A percentile compares a stretch with the other conserved stretches of the same genome.
phyloP scores from a whole-genome alignment of 2,888 invertebrate genomes.

The Oegoconia quadripuncta region DNA sequence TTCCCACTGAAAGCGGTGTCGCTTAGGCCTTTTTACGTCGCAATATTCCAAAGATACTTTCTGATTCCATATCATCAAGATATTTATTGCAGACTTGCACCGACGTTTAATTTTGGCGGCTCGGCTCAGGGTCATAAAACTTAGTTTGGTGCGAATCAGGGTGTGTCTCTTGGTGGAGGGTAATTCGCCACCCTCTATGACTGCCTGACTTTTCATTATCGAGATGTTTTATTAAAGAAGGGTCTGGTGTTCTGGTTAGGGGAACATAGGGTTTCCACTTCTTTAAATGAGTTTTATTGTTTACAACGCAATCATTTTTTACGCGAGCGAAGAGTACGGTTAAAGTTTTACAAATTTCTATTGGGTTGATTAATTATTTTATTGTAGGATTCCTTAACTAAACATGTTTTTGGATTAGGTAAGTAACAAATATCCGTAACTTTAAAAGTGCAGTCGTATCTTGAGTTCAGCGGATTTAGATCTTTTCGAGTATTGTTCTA shows the following conservation, averaged over 20 bases:
- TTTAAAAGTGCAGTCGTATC: too few species aligned
- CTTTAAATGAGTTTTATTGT: too few species aligned
- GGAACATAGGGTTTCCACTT: conserved; percentile 66
- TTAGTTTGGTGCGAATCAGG: conserved; percentile 43
- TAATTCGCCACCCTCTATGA: conserved; percentile 72
- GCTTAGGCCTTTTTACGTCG: conserved; percentile 44
- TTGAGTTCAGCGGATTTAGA: too few species aligned
- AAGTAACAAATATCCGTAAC: too few species aligned
- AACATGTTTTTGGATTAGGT: too few species aligned
- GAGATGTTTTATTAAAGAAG: conserved; percentile 79
- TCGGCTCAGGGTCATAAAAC: conserved; percentile 45
- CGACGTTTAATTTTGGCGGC: conserved; percentile 54
- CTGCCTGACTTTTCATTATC: conserved; percentile 79
- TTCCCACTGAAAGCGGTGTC: conserved; percentile 27
- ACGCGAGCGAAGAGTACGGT: too few species aligned
- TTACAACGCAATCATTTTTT: too few species aligned
- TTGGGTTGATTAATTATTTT: too few species aligned
- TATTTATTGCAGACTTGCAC: conserved; percentile 63
- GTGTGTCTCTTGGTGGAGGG: conserved; percentile 45
- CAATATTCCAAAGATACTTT: conserved; percentile 60
- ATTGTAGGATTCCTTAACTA: too few species aligned
- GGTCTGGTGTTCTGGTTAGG: conserved; percentile 51
- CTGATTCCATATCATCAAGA: conserved; percentile 78
- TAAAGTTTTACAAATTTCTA: too few species aligned
- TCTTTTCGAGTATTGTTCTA: too few species aligned